Evolutionary conservation across 2,888 invertebrate genomes (phyloP), one percentile per base, ranked within the genome.

Genomic region (Iselma pallidipennis): DNA sequence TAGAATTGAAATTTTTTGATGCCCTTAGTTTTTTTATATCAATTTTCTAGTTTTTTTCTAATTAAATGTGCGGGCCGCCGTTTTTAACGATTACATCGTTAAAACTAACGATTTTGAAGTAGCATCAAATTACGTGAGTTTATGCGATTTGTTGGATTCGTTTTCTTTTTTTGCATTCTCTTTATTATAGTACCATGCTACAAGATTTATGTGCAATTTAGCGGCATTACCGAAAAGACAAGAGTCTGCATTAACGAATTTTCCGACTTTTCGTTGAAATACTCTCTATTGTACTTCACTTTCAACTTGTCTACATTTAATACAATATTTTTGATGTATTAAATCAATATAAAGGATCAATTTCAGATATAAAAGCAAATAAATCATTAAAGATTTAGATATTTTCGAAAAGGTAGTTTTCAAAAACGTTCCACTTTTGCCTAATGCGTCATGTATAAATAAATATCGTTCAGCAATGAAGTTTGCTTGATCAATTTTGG

Each of bases 11-110:
- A 26, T 31, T 31, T 31, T 12, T 31, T 2, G 2, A 37, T 37
- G 14, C 16, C 16, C 37, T 16, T 16, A 16, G 7, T 16, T n/a
- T 33, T 33, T 33, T 37, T 9, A 9, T 2, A 7, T 37, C 37
- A 16, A 37, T 37, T 37, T 37, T 37, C 16, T 37, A 37, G 37
- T 37, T 37, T 2, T n/a, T 6, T 37, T 37, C 16, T 37, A 37
- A 37, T 37, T 37, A 37, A 37, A 37, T 16, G 49, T 54, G 28
- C 49, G 26, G 26, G 59, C 33, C 31, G 54, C 45, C 37, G 37
- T 56, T 61, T 60, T 61, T 52, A 45, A 61, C 56, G 61, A 57
- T 61, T 61, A 61, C 57, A 53, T 49, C 61, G 54, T 57, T 61
- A 57, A 57, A 61, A 56, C 49, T 57, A 62, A 62, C 57, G 62